phyloP scores from a whole-genome alignment of 2,888 invertebrate species.

The Danaus chrysippus region DNA sequence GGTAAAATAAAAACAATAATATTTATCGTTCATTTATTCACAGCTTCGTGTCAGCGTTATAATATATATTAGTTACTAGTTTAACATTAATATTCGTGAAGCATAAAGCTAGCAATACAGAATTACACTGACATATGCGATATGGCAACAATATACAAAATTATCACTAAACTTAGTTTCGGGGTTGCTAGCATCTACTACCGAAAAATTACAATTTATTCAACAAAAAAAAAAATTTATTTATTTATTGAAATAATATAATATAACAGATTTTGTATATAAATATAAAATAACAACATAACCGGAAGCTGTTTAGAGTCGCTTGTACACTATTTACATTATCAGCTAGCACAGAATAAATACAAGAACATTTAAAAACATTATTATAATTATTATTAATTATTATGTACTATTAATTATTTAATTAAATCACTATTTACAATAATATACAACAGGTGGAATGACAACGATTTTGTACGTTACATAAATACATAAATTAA shows the following conservation, averaged over 20 bases:
- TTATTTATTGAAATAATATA: slow-evolving; percentile 13
- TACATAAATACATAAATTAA: too few relatives aligned
- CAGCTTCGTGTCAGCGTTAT: slow-evolving; percentile 52
- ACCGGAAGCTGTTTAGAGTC: slow-evolving; percentile 44
- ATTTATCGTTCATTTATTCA: slow-evolving; percentile 46
- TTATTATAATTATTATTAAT: slow-evolving; percentile 19
- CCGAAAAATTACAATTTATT: slow-evolving; percentile 14
- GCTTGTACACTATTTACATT: slow-evolving; percentile 61
- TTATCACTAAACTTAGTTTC: slow-evolving; percentile 22
- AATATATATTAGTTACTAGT: slow-evolving; percentile 71
- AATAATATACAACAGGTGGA: slow-evolving; percentile 63
- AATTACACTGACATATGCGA: slow-evolving; percentile 54
- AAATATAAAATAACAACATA: slow-evolving; percentile 26
- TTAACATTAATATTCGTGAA: slow-evolving; percentile 75
- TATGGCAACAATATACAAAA: slow-evolving; percentile 50
- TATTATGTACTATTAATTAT: too few relatives aligned
- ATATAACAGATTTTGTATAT: slow-evolving; percentile 17
- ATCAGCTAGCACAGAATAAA: slow-evolving; percentile 58
- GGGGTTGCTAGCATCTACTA: slow-evolving; percentile 26
- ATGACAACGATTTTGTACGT: slow-evolving; percentile 73
- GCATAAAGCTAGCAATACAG: slow-evolving; percentile 65
- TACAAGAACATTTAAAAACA: slow-evolving; percentile 57
- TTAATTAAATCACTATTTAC: slow-evolving; percentile 59
- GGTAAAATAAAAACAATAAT: slow-evolving; percentile 16
- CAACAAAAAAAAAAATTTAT: slow-evolving; percentile 8